Evolutionary conservation across 2,888 invertebrate species (phyloP).

Genomic region (Diarsia mendica): DNA sequence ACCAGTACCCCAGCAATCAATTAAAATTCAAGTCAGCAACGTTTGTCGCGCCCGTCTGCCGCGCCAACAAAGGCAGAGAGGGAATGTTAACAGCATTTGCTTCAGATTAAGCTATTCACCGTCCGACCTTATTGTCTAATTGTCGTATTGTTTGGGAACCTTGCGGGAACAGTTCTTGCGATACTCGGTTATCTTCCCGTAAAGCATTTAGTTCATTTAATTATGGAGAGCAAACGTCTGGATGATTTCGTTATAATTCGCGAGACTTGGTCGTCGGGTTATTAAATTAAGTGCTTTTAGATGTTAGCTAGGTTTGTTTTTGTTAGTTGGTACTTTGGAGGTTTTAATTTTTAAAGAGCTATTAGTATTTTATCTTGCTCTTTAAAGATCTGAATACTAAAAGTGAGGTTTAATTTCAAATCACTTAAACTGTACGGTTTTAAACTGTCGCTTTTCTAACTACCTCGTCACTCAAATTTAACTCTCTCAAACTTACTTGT

Average conservation of each 20-base stretch:
- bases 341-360: conserved; percentile 20
- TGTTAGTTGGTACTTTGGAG: background rate
- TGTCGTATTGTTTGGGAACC: conserved; percentile 83
- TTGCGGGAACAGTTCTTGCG: conserved; percentile 59
- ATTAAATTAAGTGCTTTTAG: conserved; percentile 45
- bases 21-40: conserved; percentile 48
- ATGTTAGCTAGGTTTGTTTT: conserved; percentile 21
- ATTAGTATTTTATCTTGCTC: background rate
- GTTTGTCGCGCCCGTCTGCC: conserved; percentile 68
- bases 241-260: conserved; percentile 38
- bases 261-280: conserved; percentile 17
- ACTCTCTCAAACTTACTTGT: too few relatives aligned
- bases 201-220: conserved; percentile 64
- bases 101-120: conserved; percentile 83
- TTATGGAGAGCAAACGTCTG: conserved; percentile 48
- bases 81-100: conserved; percentile 78
- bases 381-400: background rate
- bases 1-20: conserved; percentile 6
- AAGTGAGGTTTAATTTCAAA: background rate
- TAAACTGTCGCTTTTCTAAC: background rate
- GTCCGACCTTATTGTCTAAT: conserved; percentile 83
- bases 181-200: conserved; percentile 53
- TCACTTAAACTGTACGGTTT: background rate
- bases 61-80: conserved; percentile 58
- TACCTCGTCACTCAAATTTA: background rate